A percentile compares a stretch with the other conserved stretches of the same genome.
Conservation (phyloP, 2,113 vertebrate species). For the Syngnathus typhle region DNA sequence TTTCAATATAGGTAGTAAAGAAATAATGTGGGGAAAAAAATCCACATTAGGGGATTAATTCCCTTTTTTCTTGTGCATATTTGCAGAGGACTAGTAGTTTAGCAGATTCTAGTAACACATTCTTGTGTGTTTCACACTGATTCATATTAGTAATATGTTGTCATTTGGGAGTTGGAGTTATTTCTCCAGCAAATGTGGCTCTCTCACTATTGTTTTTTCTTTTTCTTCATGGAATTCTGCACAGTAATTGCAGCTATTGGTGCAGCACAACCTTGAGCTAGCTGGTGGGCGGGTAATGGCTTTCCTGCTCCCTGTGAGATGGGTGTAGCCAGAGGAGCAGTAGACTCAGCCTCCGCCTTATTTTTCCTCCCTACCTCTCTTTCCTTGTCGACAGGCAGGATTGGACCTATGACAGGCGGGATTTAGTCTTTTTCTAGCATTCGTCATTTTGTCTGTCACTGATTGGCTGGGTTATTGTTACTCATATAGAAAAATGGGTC, state of each 20-base stretch:
- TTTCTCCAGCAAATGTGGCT: constrained; percentile 26
- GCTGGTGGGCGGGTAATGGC: constrained; percentile 45
- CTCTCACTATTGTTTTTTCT: constrained; percentile 23
- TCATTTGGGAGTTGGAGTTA: constrained; percentile 52
- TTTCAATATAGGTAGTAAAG: not conserved
- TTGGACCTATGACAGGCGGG: constrained; percentile 51
- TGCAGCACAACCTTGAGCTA: constrained; percentile 52
- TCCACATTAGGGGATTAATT: not conserved
- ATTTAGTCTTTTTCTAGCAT: constrained; percentile 47
- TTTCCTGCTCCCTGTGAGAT: constrained; percentile 55
- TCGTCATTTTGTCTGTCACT: constrained; percentile 47
- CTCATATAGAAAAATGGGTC: constrained; percentile 70
- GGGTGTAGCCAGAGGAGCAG: constrained; percentile 20
- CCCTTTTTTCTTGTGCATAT: not conserved
- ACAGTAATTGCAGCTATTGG: constrained; percentile 35
- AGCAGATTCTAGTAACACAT: constrained; percentile 14
- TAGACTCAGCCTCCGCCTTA: constrained; percentile 21
- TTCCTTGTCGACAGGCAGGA: constrained; percentile 59
- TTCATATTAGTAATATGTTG: constrained; percentile 42
- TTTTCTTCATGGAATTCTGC: constrained; percentile 29
- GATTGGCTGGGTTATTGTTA: constrained; percentile 64
- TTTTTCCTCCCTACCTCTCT: constrained; percentile 29
- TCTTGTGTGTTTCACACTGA: constrained; percentile 39
- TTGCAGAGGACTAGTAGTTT: not conserved
- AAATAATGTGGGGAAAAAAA: not conserved